Evolutionary conservation across 1,140 invertebrate species (phyloP).

Genomic region (Bombus polaris): DNA sequence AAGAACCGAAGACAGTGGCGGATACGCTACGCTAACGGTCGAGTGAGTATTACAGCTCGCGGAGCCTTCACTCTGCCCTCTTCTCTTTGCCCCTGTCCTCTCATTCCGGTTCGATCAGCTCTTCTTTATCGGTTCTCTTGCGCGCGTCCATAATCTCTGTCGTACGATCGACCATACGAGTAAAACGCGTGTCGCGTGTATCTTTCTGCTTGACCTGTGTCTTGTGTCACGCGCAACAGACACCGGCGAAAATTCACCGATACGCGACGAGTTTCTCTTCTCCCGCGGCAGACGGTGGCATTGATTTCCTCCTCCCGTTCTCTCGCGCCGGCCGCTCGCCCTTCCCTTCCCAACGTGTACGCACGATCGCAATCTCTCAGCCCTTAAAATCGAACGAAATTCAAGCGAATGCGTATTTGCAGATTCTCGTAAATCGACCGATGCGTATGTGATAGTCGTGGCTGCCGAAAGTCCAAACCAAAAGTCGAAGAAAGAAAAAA

Average conservation of each 20-base stretch:
- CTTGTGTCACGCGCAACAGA: conserved; percentile 7
- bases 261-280: conserved; percentile 46
- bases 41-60: conserved; percentile 49
- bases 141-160: no score
- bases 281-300: conserved; percentile 67
- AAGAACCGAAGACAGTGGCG: conserved; percentile 32
- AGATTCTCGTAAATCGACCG: not conserved
- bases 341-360: conserved; percentile 42
- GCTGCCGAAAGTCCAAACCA: no score
- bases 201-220: not conserved
- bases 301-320: conserved; percentile 71
- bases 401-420: not conserved
- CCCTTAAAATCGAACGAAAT: not conserved
- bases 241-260: conserved; percentile 51
- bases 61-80: conserved; percentile 7
- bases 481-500: no score
- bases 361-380: conserved; percentile 27
- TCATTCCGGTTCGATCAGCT: not conserved
- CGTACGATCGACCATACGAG: not conserved
- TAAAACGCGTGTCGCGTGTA: conserved; percentile 1
- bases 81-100: not conserved
- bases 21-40: conserved; percentile 50
- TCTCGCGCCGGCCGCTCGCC: conserved; percentile 56
- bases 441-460: not conserved
- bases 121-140: not conserved